Percentiles rank a stretch among this genome's conserved stretches.
Conservation (phyloP, 2,888 invertebrate species). For the Netelia inedita region DNA sequence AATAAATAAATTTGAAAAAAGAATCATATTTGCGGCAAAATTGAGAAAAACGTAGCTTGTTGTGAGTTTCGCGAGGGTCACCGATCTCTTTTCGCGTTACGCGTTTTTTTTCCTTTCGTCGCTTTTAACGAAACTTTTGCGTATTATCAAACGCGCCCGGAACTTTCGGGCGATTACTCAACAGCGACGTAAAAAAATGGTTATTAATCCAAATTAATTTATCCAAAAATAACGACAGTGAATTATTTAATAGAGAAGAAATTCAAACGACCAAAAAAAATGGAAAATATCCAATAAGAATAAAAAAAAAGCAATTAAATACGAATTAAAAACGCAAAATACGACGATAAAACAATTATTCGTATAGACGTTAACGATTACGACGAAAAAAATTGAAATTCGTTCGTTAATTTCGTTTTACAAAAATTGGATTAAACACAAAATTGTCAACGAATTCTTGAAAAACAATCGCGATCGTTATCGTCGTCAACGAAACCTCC, state of each 20-base stretch:
- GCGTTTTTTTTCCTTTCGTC: neutral
- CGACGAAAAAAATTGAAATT: neutral
- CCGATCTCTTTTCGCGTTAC: slow-evolving; percentile 27
- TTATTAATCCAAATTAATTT: too few species aligned
- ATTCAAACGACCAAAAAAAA: too few species aligned
- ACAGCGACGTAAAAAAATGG: too few species aligned
- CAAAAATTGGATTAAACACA: neutral
- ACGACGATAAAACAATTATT: neutral
- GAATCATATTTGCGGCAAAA: slow-evolving; percentile 5
- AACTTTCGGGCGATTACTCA: neutral
- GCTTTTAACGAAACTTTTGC: neutral
- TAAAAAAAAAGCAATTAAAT: too few species aligned
- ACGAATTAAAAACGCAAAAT: neutral
- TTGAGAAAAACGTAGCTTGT: neutral
- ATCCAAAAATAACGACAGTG: too few species aligned
- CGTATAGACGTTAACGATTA: neutral
- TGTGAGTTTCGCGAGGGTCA: slow-evolving; percentile 13
- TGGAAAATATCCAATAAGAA: too few species aligned
- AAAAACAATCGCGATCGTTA: neutral
- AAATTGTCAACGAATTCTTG: too few species aligned
- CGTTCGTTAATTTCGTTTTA: neutral
- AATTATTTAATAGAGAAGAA: too few species aligned
- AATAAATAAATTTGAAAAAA: too few species aligned
- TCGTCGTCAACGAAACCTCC: neutral
- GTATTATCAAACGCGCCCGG: neutral